phyloP scores from a whole-genome alignment of 2,888 invertebrate genomes.

The Temnothorax rugatulus region DNA sequence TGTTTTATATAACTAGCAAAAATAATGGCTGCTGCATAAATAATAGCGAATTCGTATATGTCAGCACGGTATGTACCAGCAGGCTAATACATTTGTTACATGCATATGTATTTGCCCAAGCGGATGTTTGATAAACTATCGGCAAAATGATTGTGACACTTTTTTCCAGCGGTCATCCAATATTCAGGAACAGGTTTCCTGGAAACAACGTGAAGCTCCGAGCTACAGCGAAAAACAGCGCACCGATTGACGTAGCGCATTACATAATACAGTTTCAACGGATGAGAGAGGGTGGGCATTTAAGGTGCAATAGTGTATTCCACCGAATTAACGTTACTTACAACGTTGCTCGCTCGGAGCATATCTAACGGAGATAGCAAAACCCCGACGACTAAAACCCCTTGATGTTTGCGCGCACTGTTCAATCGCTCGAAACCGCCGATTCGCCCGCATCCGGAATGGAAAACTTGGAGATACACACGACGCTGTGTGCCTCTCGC shows the following conservation, averaged over 20 bases:
- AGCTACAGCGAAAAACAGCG: background rate
- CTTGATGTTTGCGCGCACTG: background rate
- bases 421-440: background rate
- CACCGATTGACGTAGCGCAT: background rate
- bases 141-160: background rate
- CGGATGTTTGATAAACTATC: background rate
- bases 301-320: background rate
- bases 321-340: background rate
- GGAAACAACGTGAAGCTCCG: background rate
- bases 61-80: background rate
- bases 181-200: background rate
- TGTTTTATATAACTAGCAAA: background rate
- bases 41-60: background rate
- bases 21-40: background rate
- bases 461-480: constrained; percentile 13
- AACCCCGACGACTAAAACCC: background rate
- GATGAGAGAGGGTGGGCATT: background rate
- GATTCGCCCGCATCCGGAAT: background rate
- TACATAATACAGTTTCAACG: background rate
- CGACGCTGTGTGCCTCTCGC: background rate
- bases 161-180: background rate
- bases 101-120: background rate
- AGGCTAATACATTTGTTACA: background rate
- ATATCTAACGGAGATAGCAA: background rate
- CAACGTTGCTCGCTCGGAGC: background rate